Evolutionary conservation across 1,140 invertebrate species (phyloP).

Genomic region (Nephila pilipes): DNA sequence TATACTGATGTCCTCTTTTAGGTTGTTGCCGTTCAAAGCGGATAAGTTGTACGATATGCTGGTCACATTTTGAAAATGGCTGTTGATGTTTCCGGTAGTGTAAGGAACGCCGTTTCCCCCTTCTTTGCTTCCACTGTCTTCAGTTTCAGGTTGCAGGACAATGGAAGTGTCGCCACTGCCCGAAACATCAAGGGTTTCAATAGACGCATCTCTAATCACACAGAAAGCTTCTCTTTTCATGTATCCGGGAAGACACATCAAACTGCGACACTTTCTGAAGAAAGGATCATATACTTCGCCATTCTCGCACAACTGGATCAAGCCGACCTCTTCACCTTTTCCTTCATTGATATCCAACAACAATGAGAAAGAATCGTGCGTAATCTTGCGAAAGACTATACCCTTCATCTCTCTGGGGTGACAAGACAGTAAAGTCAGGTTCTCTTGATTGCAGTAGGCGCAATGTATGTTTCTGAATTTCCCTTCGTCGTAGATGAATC

Average conservation of each 20-base stretch:
- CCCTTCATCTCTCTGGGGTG: conserved; percentile 74
- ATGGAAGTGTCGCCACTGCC: conserved; percentile 31
- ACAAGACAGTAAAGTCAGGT: conserved; percentile 81
- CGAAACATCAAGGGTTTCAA: background rate
- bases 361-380: conserved; percentile 82
- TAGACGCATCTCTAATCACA: background rate
- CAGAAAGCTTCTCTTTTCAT: background rate
- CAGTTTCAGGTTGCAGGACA: background rate
- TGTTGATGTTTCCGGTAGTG: background rate
- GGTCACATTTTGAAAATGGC: background rate
- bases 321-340: conserved; percentile 81
- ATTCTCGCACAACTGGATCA: conserved; percentile 78
- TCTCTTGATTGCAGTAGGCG: conserved; percentile 83
- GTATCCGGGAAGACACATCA: conserved; percentile 79
- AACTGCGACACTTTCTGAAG: conserved; percentile 82
- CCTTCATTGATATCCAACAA: conserved; percentile 82
- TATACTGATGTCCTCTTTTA: conserved; percentile 47
- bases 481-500: conserved; percentile 29
- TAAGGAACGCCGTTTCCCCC: background rate
- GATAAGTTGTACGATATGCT: conserved; percentile 2
- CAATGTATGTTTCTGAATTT: conserved; percentile 84
- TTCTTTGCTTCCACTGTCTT: background rate
- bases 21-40: background rate
- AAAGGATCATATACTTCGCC: conserved; percentile 83
- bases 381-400: conserved; percentile 80